Evolutionary conservation across 2,113 vertebrate species (phyloP), one percentile per base, ranked within the genome.

Genomic region (Gymnobelideus leadbeateri): DNA sequence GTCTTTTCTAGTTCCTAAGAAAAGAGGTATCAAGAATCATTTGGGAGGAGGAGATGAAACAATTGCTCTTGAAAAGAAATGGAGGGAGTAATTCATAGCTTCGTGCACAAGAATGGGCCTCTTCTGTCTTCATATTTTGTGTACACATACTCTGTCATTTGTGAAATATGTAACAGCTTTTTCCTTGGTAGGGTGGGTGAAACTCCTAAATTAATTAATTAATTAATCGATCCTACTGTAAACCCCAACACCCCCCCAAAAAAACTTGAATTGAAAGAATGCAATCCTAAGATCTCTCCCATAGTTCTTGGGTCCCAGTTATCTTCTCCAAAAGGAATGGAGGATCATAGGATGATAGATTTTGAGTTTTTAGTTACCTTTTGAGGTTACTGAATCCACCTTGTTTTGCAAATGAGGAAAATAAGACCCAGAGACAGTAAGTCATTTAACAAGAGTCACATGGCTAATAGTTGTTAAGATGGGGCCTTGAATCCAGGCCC

Each of bases 341-440:
- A n/a, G 16, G 68, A n/a, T 77, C 14, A 5, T 7, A 21, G 6
- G 68, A 77, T 6, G n/a, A n/a, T 77, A 77, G 16, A n/a, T 77
- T 77, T 77, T 43, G 37, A 77, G 37, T 0, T 77, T 31, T 3
- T 37, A 68, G 57, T 14, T 31, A 43, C 68, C 43, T 91, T 94
- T 2, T 24, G 37, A 47, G 92, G 3, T 51, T 49, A 68, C 51
- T 37, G 0, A 53, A 19, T 46, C 6, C 90, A n/a, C 84, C 28
- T 90, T 31, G 89, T 51, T 94, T 89, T 84, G 51, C 49, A 25
- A n/a, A 61, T 10, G 37, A 94, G 92, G 37, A 92, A 89, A 94
- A n/a, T 37, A 55, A 94, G 47, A 43, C 25, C 91, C n/a, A 31
- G 19, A 11, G 46, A 93, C n/a, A 8, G 89, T 50, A 23, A 14